Conservation (phyloP, 2,797 vertebrate species). For the Thalassophryne amazonica region DNA sequence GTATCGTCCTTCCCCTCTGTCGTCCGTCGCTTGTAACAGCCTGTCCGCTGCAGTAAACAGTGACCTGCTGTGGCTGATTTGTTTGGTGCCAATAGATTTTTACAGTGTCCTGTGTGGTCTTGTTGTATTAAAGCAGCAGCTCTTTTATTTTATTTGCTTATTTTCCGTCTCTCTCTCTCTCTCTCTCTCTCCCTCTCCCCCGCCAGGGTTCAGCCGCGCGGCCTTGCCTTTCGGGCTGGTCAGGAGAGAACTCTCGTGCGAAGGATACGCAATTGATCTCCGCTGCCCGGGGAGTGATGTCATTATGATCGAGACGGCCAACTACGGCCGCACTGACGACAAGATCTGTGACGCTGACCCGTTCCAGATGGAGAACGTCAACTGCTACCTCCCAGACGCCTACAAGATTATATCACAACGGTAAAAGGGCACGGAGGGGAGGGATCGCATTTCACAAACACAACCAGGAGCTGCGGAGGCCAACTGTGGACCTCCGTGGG, state of each 20-base stretch:
- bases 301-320: slow-evolving; percentile 99
- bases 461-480: slow-evolving; percentile 37
- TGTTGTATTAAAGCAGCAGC: slow-evolving; percentile 40
- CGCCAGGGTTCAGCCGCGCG: slow-evolving; percentile 91
- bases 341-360: slow-evolving; percentile 99
- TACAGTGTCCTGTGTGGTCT: slow-evolving; percentile 57
- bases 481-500: slow-evolving; percentile 9
- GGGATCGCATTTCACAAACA: slow-evolving; percentile 57
- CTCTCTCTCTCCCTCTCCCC: slow-evolving; percentile 1
- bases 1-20: slow-evolving; percentile 50
- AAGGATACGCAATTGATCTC: slow-evolving; percentile 97
- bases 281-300: slow-evolving; percentile 98
- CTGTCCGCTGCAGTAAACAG: slow-evolving; percentile 63
- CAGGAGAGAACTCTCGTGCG: slow-evolving; percentile 94
- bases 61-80: slow-evolving; percentile 62
- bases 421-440: slow-evolving; percentile 70
- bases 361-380: slow-evolving; percentile 99
- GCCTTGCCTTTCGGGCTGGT: slow-evolving; percentile 95
- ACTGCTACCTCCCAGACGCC: slow-evolving; percentile 99
- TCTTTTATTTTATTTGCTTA: slow-evolving; percentile 39
- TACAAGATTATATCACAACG: slow-evolving; percentile 99
- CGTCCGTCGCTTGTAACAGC: slow-evolving; percentile 50
- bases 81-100: slow-evolving; percentile 54
- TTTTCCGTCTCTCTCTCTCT: slow-evolving; percentile 21
- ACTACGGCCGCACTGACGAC: slow-evolving; percentile 98